These are phyloP conservation scores for Coenobita brevimanus DNA, from an alignment of 1,140 invertebrate species.

Conservation along the genomic window DNA sequence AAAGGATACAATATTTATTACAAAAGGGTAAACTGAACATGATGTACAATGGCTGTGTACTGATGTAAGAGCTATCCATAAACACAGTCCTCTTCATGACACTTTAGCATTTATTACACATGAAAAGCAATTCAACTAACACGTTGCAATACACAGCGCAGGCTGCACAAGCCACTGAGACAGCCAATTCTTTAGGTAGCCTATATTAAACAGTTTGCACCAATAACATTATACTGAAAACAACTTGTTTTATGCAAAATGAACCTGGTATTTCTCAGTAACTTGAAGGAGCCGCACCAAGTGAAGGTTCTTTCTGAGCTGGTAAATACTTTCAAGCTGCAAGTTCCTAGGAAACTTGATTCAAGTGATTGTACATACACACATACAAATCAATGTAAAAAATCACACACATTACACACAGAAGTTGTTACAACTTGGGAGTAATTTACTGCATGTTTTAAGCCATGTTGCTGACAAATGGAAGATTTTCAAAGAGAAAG, in stretches of 20 bases:
- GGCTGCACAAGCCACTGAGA: constrained; percentile 56
- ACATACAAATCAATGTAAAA: constrained; percentile 67
- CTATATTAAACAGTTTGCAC: neutral
- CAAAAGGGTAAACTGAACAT: constrained; percentile 66
- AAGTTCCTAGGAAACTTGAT: constrained; percentile 48
- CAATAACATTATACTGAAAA: neutral
- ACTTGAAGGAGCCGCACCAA: constrained; percentile 50
- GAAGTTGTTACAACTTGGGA: constrained; percentile 50
- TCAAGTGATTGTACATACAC: constrained; percentile 51
- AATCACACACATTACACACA: constrained; percentile 62
- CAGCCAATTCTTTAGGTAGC: neutral
- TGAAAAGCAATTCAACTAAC: constrained; percentile 63
- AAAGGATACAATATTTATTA: constrained; percentile 68
- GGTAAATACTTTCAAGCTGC: constrained; percentile 61
- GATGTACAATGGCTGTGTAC: constrained; percentile 50
- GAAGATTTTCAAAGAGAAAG: constrained; percentile 46
- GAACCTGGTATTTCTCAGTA: constrained; percentile 33
- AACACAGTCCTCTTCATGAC: constrained; percentile 44
- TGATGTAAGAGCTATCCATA: constrained; percentile 57
- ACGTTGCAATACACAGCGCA: constrained; percentile 56
- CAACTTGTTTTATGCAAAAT: constrained; percentile 1
- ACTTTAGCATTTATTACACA: constrained; percentile 55
- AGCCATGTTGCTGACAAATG: constrained; percentile 29
- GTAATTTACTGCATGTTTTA: constrained; percentile 41
- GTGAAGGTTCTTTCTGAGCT: constrained; percentile 47